Evolutionary conservation across 92 coral and sea anemone genomes (phyloP).

Genomic region (Porites rus): DNA sequence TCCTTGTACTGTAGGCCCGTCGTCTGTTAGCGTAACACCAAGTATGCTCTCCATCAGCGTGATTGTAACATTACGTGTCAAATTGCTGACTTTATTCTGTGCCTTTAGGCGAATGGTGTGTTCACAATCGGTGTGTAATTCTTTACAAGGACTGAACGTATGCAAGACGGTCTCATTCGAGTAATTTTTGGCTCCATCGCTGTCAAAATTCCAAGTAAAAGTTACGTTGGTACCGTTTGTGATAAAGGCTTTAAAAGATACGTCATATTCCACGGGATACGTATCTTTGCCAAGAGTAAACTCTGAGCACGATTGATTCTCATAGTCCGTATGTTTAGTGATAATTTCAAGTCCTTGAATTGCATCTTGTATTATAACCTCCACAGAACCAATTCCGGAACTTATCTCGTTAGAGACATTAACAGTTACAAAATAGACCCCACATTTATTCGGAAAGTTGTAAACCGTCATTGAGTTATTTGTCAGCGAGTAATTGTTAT

Average conservation of each 20-base stretch:
- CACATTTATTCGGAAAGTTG: conserved; percentile 40
- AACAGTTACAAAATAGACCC: conserved; percentile 57
- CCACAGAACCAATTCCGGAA: background rate
- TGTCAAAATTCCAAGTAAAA: conserved; percentile 58
- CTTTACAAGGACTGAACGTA: conserved; percentile 15
- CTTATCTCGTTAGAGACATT: conserved; percentile 69
- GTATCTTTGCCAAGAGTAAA: background rate
- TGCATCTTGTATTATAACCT: conserved; percentile 53
- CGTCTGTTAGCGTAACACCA: conserved; percentile 29
- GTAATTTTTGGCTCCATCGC: conserved; percentile 13
- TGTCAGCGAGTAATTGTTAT: conserved; percentile 19
- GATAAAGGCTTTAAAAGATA: conserved; percentile 45
- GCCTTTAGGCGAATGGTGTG: conserved; percentile 3
- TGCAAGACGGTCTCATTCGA: conserved; percentile 33
- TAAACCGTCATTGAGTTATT: conserved; percentile 3
- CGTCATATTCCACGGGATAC: conserved; percentile 68
- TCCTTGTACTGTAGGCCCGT: conserved; percentile 42
- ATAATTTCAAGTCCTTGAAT: conserved; percentile 20
- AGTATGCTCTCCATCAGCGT: conserved; percentile 43
- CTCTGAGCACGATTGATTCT: background rate
- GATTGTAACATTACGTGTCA: background rate
- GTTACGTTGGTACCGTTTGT: conserved; percentile 86
- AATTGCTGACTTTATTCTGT: conserved; percentile 56
- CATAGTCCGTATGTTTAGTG: background rate
- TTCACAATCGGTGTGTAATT: no score